These are phyloP conservation scores for Burhinus oedicnemus DNA, from an alignment of 2,113 vertebrate species.

Conservation along the genomic window DNA sequence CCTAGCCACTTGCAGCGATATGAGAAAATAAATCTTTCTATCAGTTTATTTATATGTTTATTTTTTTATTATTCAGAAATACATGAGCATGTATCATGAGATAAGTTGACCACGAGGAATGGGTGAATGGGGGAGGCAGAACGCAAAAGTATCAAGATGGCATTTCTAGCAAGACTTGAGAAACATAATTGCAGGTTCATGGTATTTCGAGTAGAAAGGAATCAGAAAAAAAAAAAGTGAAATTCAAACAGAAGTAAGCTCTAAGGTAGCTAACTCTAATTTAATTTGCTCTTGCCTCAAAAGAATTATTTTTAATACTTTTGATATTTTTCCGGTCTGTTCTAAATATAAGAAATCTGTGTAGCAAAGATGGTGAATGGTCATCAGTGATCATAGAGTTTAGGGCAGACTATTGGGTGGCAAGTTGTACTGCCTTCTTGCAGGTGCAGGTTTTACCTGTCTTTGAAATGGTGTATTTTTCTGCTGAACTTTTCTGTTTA, in stretches of 20 bases:
- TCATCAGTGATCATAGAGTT: neutral
- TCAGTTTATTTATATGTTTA: neutral
- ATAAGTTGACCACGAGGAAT: neutral
- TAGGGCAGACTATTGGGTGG: neutral
- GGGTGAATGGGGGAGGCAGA: neutral
- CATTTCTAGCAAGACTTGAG: neutral
- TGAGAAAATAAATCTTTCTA: neutral
- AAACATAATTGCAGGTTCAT: neutral
- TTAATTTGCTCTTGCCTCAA: neutral
- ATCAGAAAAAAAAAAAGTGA: neutral
- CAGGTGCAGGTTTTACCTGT: neutral
- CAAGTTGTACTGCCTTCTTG: neutral
- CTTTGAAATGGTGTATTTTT: neutral
- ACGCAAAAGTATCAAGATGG: neutral
- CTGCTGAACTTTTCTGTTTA: neutral
- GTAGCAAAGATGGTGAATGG: neutral
- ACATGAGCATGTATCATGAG: neutral
- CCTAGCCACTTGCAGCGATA: neutral
- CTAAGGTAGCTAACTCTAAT: neutral
- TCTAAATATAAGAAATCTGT: neutral
- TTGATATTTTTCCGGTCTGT: neutral
- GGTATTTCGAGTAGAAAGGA: neutral
- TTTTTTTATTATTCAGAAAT: neutral
- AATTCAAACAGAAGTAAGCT: neutral
- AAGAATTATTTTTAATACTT: neutral